Base-by-base conservation (phyloP, 2,888 invertebrate genomes). In the Catocala nupta region DNA sequence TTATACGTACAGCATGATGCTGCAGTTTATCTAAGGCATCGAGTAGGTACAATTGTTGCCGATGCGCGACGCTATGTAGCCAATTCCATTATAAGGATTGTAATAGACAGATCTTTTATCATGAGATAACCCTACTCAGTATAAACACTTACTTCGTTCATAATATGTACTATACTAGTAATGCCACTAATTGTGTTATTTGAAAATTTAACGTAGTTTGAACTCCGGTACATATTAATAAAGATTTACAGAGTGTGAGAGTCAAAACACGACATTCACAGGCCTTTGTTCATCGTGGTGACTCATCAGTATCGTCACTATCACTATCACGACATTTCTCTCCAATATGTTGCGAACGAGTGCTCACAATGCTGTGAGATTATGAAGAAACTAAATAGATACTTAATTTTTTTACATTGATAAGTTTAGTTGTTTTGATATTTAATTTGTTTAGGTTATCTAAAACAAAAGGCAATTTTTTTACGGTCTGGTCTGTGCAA, bases 341-440 rank as follows among this genome's bases (percentile, higher is more conserved):
- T 75, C 78, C 80, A 77, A 79, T 78, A 81, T 77, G 80, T 66
- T 55, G 10, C 33, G 25, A 11, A 43, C 42, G n/a, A 4, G 13
- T 42, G 42, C 4, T 33, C 34, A 53, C 12, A 42, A n/a, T 12
- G 12, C 42, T 47, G 25, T 16, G 16, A 16, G 16, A 16, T 16
- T 16, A 16, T 16, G 16, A 16, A 16, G 16, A 16, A 16, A 16
- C 16, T 16, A 16, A 16, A 16, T 16, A 16, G 16, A 1, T 16
- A 16, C 16, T 16, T 16, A 16, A 16, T 2, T 16, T 16, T 16
- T 16, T 16, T 16, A 16, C 16, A 16, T 16, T 16, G 16, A 16
- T 16, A 16, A 16, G 16, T 16, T 16, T 16, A 16, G 2, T 16
- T 16, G 16, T 2, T 16, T 16, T 16, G 16, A 16, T 16, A 16